phyloP scores from a whole-genome alignment of 2,888 invertebrate species.

The Perizoma flavofasciatum region DNA sequence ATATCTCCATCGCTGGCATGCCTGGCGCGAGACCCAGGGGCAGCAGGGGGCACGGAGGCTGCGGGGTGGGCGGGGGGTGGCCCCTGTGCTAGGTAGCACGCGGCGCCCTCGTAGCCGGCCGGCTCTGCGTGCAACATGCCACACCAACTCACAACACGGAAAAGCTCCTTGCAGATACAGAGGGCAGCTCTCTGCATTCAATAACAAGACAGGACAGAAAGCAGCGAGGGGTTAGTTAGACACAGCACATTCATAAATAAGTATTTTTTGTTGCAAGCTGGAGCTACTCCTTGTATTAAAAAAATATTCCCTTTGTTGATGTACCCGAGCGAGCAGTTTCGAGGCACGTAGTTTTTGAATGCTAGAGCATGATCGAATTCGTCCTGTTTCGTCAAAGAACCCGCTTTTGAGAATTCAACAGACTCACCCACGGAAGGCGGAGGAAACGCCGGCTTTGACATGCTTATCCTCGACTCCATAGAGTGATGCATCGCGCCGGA shows the following conservation, averaged over 20 bases:
- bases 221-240: not conserved
- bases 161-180: conserved; percentile 13
- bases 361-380: no score
- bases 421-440: conserved; percentile 65
- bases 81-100: conserved; percentile 57
- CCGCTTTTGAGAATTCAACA: not conserved
- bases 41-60: conserved; percentile 20
- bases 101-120: conserved; percentile 66
- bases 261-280: not conserved
- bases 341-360: not conserved
- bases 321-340: not conserved
- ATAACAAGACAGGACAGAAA: conserved; percentile 9
- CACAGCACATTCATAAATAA: conserved; percentile 1
- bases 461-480: conserved; percentile 59
- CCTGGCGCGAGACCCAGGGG: conserved; percentile 48
- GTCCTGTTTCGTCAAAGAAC: no score
- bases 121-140: conserved; percentile 54
- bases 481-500: conserved; percentile 70
- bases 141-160: conserved; percentile 31
- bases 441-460: conserved; percentile 53
- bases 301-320: no score
- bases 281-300: not conserved
- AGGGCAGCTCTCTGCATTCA: not conserved
- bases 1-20: conserved; percentile 76
- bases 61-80: conserved; percentile 12